These are phyloP conservation scores for Diarsia mendica DNA, from an alignment of 2,888 invertebrate species.

Conservation along the genomic window DNA sequence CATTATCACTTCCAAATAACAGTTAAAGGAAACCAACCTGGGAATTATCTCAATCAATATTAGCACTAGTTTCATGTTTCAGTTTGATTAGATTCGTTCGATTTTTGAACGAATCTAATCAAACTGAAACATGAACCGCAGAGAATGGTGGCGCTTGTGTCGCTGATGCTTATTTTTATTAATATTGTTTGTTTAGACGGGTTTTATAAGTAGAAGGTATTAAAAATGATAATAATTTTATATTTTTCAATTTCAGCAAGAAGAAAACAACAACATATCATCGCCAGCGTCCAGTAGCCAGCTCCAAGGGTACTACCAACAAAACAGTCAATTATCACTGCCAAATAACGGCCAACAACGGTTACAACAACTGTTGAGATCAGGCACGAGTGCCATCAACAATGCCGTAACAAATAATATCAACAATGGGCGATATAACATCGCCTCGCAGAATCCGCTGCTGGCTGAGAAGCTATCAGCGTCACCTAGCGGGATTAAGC, in stretches of 20 bases:
- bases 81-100: background rate
- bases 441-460: conserved; percentile 96
- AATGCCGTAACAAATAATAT: conserved; percentile 85
- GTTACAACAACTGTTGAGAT: conserved; percentile 84
- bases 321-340: conserved; percentile 78
- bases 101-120: too few relatives aligned
- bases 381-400: conserved; percentile 88
- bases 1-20: background rate
- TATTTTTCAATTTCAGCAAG: conserved; percentile 85
- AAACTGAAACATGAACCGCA: background rate
- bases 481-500: conserved; percentile 92
- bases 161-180: background rate
- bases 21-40: background rate
- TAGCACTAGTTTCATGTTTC: background rate
- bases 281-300: conserved; percentile 86
- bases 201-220: background rate
- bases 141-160: background rate
- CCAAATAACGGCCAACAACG: conserved; percentile 86
- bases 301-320: conserved; percentile 86
- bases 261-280: conserved; percentile 89
- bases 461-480: conserved; percentile 96
- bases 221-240: background rate
- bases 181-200: background rate
- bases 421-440: conserved; percentile 92
- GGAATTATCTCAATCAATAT: background rate